Evolutionary conservation across 2,888 invertebrate species (phyloP).

Genomic region (Amphimallon solstitiale): DNA sequence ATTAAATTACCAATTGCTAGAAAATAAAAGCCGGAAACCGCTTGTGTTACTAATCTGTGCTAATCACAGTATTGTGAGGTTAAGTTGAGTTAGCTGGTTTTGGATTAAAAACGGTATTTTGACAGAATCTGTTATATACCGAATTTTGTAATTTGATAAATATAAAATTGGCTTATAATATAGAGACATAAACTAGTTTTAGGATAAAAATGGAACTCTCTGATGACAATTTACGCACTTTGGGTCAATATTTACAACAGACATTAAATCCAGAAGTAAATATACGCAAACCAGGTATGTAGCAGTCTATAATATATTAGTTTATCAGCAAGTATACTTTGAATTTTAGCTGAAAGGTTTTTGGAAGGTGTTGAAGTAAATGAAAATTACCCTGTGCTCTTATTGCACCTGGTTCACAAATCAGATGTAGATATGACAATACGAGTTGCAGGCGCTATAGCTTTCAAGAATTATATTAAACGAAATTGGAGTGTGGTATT

Average conservation of each 20-base stretch:
- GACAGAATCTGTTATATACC: neutral
- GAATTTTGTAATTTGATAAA: neutral
- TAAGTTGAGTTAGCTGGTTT: neutral
- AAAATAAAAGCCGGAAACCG: too few species aligned
- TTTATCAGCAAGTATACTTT: neutral
- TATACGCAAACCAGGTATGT: slow-evolving; percentile 85
- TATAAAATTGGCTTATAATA: neutral
- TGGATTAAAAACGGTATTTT: neutral
- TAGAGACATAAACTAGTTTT: slow-evolving; percentile 1
- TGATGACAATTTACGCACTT: slow-evolving; percentile 82
- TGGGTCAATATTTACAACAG: slow-evolving; percentile 87
- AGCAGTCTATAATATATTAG: too few species aligned
- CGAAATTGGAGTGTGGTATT: slow-evolving; percentile 92
- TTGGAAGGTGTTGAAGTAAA: slow-evolving; percentile 90
- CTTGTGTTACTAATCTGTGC: too few species aligned
- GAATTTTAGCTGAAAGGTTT: slow-evolving; percentile 85
- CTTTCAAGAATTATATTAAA: slow-evolving; percentile 97
- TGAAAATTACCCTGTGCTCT: slow-evolving; percentile 87
- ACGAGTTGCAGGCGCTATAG: slow-evolving; percentile 89
- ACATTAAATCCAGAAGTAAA: slow-evolving; percentile 87
- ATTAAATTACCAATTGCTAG: too few species aligned
- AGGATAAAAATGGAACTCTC: slow-evolving; percentile 81
- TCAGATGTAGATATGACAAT: slow-evolving; percentile 82
- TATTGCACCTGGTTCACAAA: slow-evolving; percentile 88
- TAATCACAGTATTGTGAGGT: too few species aligned